These are phyloP conservation scores for Gymnodraco acuticeps DNA, from an alignment of 2,797 vertebrate species.

Conservation along the genomic window DNA sequence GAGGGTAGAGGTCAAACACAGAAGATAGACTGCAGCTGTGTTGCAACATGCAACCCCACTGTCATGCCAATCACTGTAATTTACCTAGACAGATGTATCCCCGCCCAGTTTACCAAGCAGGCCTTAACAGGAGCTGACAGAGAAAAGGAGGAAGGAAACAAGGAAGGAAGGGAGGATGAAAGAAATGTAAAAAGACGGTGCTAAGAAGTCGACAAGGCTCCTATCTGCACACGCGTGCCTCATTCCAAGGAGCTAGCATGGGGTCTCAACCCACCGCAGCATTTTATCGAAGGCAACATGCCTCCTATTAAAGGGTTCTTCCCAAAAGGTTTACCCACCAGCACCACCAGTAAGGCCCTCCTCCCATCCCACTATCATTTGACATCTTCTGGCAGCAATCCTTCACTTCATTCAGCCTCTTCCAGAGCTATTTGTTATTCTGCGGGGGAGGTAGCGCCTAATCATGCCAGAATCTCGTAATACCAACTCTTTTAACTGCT, in stretches of 20 bases:
- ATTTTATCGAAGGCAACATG: constrained; percentile 55
- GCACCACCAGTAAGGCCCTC: constrained; percentile 7
- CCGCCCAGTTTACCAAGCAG: constrained; percentile 59
- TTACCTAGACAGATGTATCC: constrained; percentile 59
- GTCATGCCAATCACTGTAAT: constrained; percentile 66
- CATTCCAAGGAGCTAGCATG: constrained; percentile 20
- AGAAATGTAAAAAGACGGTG: background rate
- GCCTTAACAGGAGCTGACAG: constrained; percentile 57
- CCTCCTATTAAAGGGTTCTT: constrained; percentile 62
- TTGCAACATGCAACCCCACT: constrained; percentile 53
- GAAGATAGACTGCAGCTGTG: constrained; percentile 70
- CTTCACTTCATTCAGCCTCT: constrained; percentile 19
- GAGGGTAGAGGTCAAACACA: constrained; percentile 59
- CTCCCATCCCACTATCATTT: constrained; percentile 3
- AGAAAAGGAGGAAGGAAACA: constrained; percentile 26
- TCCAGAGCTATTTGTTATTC: constrained; percentile 57
- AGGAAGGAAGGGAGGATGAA: constrained; percentile 3
- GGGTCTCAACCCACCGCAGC: constrained; percentile 44
- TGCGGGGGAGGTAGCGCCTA: constrained; percentile 39
- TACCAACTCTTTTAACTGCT: constrained; percentile 68
- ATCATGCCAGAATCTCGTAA: constrained; percentile 63
- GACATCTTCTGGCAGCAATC: background rate
- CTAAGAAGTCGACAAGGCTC: constrained; percentile 1
- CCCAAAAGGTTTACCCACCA: constrained; percentile 44
- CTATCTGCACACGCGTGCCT: constrained; percentile 15